Percentiles rank a stretch among this genome's conserved stretches.
phyloP scores from a whole-genome alignment of 2,797 vertebrate genomes.

The Mormyrops boulengeri region DNA sequence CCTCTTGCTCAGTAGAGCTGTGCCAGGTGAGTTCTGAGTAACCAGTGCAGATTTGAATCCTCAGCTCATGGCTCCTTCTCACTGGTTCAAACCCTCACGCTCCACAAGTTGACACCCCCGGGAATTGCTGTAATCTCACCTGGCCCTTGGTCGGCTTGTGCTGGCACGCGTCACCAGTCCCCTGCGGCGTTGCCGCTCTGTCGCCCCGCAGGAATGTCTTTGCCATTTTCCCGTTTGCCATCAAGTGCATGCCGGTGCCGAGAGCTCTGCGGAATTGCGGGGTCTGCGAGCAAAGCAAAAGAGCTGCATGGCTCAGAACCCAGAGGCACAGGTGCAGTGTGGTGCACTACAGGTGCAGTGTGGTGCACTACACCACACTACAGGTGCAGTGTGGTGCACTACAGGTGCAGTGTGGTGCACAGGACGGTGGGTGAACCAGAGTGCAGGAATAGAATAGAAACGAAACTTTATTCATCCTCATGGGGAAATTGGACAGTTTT shows the following conservation, averaged over 20 bases:
- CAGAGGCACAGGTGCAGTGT: no score
- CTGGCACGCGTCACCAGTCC: not conserved
- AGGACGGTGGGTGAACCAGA: not conserved
- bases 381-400: no score
- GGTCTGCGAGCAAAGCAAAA: not conserved
- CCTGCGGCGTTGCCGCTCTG: not conserved
- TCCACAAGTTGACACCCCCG: not conserved
- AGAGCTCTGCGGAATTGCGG: not conserved
- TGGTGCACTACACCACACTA: no score
- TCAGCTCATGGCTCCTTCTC: no score
- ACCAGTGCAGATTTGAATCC: not conserved
- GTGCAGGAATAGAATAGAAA: not conserved
- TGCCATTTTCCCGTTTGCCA: not conserved
- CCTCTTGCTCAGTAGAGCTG: not conserved
- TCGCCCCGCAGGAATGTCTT: not conserved
- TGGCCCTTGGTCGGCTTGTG: not conserved
- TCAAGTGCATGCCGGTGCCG: not conserved
- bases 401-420: no score
- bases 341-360: no score
- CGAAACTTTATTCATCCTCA: not conserved
- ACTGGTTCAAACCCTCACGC: not conserved
- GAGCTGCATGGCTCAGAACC: not conserved
- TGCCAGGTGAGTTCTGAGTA: not conserved
- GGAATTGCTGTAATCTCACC: not conserved
- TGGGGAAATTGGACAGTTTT: not conserved